These are phyloP conservation scores for Spilarctia lutea DNA, from an alignment of 2,888 invertebrate genomes.

Conservation along the genomic window DNA sequence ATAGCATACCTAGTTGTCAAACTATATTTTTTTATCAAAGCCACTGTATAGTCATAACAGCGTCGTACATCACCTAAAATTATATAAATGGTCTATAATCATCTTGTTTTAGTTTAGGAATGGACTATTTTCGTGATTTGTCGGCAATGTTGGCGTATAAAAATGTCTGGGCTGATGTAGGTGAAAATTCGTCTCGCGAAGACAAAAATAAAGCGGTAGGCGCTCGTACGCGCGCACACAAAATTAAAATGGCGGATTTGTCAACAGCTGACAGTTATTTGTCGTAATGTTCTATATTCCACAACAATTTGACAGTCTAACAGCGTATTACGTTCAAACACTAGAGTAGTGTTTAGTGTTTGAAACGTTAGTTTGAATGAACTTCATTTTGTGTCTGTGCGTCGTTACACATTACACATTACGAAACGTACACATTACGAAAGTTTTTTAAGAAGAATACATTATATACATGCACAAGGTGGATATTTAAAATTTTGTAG, in stretches of 20 bases:
- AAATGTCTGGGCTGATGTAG: slow-evolving; percentile 72
- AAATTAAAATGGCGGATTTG: slow-evolving; percentile 75
- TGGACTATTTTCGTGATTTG: slow-evolving; percentile 81
- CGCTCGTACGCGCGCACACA: slow-evolving; percentile 65
- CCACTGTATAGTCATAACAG: slow-evolving; percentile 66
- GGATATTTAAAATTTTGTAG: not conserved
- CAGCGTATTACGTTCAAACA: slow-evolving; percentile 61
- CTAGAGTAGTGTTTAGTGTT: slow-evolving; percentile 39
- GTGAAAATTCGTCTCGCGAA: slow-evolving; percentile 72
- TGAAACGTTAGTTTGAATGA: slow-evolving; percentile 63
- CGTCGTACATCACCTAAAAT: slow-evolving; percentile 77
- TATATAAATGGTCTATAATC: slow-evolving; percentile 81
- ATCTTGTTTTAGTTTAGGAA: slow-evolving; percentile 82
- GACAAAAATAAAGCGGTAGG: slow-evolving; percentile 76
- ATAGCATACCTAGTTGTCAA: slow-evolving; percentile 59
- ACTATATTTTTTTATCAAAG: slow-evolving; percentile 75
- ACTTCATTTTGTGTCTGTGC: slow-evolving; percentile 57
- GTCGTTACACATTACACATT: slow-evolving; percentile 40
- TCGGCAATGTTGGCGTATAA: slow-evolving; percentile 77
- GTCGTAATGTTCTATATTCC: slow-evolving; percentile 67
- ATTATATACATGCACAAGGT: not conserved
- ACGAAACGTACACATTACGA: too few species aligned
- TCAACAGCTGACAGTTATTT: slow-evolving; percentile 70
- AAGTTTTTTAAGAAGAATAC: not conserved
- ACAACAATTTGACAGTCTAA: slow-evolving; percentile 68